Base-by-base conservation (phyloP, 2,113 vertebrate genomes). In the Pipa parva region DNA sequence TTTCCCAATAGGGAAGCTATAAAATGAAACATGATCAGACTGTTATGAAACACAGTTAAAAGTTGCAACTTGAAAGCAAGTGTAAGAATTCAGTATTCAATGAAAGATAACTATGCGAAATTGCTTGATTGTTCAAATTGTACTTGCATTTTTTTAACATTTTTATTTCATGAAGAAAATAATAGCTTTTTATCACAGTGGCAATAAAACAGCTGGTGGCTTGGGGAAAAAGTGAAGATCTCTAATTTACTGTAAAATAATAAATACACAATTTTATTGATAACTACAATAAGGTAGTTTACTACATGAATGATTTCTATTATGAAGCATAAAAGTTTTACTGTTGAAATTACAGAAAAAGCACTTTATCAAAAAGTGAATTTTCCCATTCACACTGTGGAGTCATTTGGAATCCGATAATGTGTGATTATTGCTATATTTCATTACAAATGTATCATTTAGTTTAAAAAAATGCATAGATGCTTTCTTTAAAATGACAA, bases 271-370 rank as follows among this genome's bases (percentile, higher is more conserved):
- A 74, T 58, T 77, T 82, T 82, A 87, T 79, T 80, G 78, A 86
- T 88, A 81, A 66, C 52, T 80, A 50, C 78, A 85, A 81, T 88
- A 84, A 83, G 83, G 75, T 77, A 63, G 85, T 88, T 85, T 87
- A 87, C 82, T 84, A 83, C 79, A 84, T 84, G 75, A 81, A 55
- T 46, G 73, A 86, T 75, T 80, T 63, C 55, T 77, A 73, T 76
- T 76, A 78, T 74, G 69, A 72, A 80, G 80, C 66, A 67, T 72
- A 60, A 60, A 59, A 17, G 25, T 56, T 56, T 56, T 29, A 56
- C 25, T 56, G 51, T 18, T 29, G 39, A 25, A 55, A 13, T 25
- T 55, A 29, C 20, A 46, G 28, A 37, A 21, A 36, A 36, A 58
- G n/a, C 29, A 11, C 5, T n/a, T 57, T 36, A 36, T 20, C n/a